Conservation (phyloP, 2,888 invertebrate species). For the Agrypnus murinus region DNA sequence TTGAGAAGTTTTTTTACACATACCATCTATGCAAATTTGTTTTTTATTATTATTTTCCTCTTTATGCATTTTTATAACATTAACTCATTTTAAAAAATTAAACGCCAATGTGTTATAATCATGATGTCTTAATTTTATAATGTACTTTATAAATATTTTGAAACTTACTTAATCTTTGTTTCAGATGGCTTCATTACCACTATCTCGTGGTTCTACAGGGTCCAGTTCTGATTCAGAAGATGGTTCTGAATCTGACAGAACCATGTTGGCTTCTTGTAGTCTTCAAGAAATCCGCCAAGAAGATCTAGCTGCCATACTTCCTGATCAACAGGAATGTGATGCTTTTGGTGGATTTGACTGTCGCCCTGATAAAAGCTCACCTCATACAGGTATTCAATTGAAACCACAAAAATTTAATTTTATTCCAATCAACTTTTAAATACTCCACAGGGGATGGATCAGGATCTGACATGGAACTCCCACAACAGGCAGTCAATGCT, state of each 20-base stretch:
- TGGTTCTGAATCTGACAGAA: slow-evolving; percentile 73
- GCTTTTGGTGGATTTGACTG: slow-evolving; percentile 69
- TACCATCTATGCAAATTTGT: neutral
- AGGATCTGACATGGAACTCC: slow-evolving; percentile 84
- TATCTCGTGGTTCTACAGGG: slow-evolving; percentile 65
- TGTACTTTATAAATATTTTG: too few species aligned
- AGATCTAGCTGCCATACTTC: slow-evolving; percentile 85
- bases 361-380: slow-evolving; percentile 71
- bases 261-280: slow-evolving; percentile 75
- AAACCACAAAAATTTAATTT: slow-evolving; percentile 15
- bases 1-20: slow-evolving; percentile 9
- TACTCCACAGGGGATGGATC: slow-evolving; percentile 75
- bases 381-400: slow-evolving; percentile 71
- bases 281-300: slow-evolving; percentile 85
- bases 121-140: too few species aligned
- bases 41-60: too few species aligned
- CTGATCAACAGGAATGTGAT: slow-evolving; percentile 79
- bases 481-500: slow-evolving; percentile 83
- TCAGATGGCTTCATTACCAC: slow-evolving; percentile 69
- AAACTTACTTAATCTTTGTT: slow-evolving; percentile 49
- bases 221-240: slow-evolving; percentile 66
- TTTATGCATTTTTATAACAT: slow-evolving; percentile 27
- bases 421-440: slow-evolving; percentile 30
- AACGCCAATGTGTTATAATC: too few species aligned
- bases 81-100: too few species aligned